Base-by-base conservation (phyloP, 2,113 vertebrate genomes). In the Rallus limicola region DNA sequence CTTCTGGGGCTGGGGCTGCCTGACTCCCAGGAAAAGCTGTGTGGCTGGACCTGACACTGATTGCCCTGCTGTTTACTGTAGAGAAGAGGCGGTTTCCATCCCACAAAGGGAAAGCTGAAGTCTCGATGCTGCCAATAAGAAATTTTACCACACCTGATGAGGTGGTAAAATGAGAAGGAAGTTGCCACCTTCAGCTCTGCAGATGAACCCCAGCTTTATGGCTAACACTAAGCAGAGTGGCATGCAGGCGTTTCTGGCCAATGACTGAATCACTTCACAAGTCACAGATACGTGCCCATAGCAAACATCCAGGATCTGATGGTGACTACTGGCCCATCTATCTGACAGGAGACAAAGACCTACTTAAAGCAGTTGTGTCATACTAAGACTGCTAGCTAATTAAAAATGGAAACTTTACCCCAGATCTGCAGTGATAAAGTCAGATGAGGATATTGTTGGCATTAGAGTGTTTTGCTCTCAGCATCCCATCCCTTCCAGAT, bases 51-150 rank as follows among this genome's bases (percentile, higher is more conserved):
- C 50, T 77, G 59, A 77, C 70, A 46, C 75, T 13, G 29, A 33
- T 33, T 82, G 48, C 44, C 82, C 2, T 11, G 53, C 56, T 88
- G 44, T 67, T 93, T 90, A 46, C 42, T 29, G 46, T 60, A 65
- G 68, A 63, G 86, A 65, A 94, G 63, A 85, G 70, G 17, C 4
- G 36, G 31, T 26, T 94, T 82, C 63, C 56, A 44, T 70, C 46
- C n/a, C 82, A 88, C 82, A 78, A 56, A 93, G n/a, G 44, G 71
- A 90, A 86, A 86, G 87, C n/a, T 91, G 84, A 85, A 93, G 77
- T 77, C 67, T 75, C 88, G 77, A 62, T 20, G 55, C 50, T 65
- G 34, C 80, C 94, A 93, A 20, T 83, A 93, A 90, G 52, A 65
- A 90, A 91, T 8, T 90, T 94, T 63, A 75, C 33, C 36, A 38